phyloP scores from a whole-genome alignment of 2,888 invertebrate genomes.

The Mythimna impura region DNA sequence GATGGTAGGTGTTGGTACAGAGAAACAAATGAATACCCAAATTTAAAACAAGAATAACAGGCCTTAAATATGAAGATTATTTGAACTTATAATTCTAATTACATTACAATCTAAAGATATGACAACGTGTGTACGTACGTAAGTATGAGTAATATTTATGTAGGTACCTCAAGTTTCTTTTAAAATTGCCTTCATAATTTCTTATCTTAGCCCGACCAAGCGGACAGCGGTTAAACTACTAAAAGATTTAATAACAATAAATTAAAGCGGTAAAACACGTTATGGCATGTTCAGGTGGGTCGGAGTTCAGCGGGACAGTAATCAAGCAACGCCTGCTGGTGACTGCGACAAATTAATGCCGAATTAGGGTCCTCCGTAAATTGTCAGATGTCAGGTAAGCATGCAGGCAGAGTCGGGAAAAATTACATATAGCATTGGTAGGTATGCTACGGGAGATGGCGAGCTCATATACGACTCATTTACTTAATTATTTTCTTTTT shows the following conservation, averaged over 20 bases:
- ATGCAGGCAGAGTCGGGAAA: constrained; percentile 24
- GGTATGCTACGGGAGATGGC: background rate
- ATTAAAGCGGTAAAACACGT: constrained; percentile 57
- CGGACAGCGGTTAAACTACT: constrained; percentile 27
- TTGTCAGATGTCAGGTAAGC: constrained; percentile 50
- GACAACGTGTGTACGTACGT: no score
- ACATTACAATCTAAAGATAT: no score
- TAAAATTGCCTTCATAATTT: constrained; percentile 36
- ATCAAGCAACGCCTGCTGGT: constrained; percentile 58
- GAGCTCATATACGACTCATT: constrained; percentile 1
- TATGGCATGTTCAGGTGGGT: constrained; percentile 59
- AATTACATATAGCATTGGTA: constrained; percentile 7
- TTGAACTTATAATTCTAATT: no score
- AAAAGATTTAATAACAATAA: constrained; percentile 61
- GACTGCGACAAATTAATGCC: constrained; percentile 57
- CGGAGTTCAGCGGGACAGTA: constrained; percentile 38
- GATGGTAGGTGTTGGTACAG: no score
- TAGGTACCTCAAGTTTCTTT: constrained; percentile 6
- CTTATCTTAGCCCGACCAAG: constrained; percentile 4
- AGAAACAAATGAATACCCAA: no score
- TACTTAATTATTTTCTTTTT: constrained; percentile 2
- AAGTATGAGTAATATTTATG: no score
- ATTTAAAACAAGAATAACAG: no score
- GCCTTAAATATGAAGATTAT: no score
- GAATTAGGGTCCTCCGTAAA: constrained; percentile 54